phyloP scores from a whole-genome alignment of 2,888 invertebrate genomes.

The Erynnis tages region DNA sequence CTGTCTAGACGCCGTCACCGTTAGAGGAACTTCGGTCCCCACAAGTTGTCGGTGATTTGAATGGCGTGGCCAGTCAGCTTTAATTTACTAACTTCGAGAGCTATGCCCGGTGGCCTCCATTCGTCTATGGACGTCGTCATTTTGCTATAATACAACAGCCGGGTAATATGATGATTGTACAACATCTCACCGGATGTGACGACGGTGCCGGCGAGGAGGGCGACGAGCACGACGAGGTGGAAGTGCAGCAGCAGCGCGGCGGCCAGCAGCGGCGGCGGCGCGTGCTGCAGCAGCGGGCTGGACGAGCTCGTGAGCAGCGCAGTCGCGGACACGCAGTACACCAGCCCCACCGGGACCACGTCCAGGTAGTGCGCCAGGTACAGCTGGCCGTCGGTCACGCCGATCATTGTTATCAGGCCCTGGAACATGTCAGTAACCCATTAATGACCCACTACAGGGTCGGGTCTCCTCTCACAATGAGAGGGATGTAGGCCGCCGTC shows the following conservation, averaged over 20 bases:
- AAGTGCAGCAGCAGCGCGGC: not conserved
- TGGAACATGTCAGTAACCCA: not conserved
- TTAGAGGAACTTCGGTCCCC: too few species aligned
- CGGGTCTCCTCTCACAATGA: not conserved
- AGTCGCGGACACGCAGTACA: not conserved
- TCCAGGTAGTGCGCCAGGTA: constrained; percentile 2
- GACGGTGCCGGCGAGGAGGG: not conserved
- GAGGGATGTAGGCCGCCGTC: not conserved
- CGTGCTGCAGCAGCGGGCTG: not conserved
- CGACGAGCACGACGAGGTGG: not conserved
- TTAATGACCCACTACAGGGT: not conserved
- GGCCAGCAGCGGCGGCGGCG: not conserved
- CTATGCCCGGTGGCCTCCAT: too few species aligned
- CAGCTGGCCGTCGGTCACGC: not conserved
- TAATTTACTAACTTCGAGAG: too few species aligned
- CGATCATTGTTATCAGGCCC: not conserved
- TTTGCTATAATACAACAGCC: too few species aligned
- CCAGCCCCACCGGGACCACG: not conserved
- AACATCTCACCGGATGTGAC: not conserved
- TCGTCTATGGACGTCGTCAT: too few species aligned
- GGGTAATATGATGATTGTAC: too few species aligned
- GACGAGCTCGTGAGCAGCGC: not conserved
- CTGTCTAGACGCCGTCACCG: too few species aligned
- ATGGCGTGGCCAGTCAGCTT: too few species aligned
- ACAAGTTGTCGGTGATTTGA: too few species aligned